Evolutionary conservation across 2,888 invertebrate genomes (phyloP).

Genomic region (Cheilosia urbana): DNA sequence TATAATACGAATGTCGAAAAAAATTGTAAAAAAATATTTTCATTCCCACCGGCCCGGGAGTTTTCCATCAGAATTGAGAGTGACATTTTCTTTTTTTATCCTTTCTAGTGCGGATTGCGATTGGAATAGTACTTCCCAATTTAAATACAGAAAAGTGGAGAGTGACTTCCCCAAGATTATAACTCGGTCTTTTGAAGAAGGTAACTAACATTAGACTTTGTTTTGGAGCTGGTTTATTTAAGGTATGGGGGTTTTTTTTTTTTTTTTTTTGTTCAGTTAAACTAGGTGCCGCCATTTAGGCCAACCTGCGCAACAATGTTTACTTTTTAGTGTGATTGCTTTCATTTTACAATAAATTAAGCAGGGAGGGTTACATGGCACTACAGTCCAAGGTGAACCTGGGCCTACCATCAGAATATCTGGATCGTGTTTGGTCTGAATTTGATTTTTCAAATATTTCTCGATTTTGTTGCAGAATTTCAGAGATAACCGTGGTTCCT

Average conservation of each 20-base stretch:
- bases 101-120: constrained; percentile 76
- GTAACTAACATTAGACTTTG: constrained; percentile 51
- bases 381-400: too few relatives aligned
- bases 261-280: background rate
- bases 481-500: too few relatives aligned
- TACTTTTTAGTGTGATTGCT: background rate
- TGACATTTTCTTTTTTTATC: constrained; percentile 11
- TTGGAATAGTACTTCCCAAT: constrained; percentile 76
- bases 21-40: too few relatives aligned
- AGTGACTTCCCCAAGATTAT: constrained; percentile 79
- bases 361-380: too few relatives aligned
- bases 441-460: too few relatives aligned
- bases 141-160: constrained; percentile 80
- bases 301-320: constrained; percentile 41
- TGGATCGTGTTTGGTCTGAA: too few relatives aligned
- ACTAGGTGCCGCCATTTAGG: background rate
- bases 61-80: constrained; percentile 30
- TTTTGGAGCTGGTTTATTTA: background rate
- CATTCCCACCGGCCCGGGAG: background rate
- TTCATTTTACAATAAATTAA: too few relatives aligned
- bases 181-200: constrained; percentile 78
- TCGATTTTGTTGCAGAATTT: too few relatives aligned
- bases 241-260: background rate
- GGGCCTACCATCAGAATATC: too few relatives aligned
- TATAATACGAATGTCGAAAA: constrained; percentile 64